Conservation (phyloP, 2,797 vertebrate species). For the Rhinogobio ventralis region DNA sequence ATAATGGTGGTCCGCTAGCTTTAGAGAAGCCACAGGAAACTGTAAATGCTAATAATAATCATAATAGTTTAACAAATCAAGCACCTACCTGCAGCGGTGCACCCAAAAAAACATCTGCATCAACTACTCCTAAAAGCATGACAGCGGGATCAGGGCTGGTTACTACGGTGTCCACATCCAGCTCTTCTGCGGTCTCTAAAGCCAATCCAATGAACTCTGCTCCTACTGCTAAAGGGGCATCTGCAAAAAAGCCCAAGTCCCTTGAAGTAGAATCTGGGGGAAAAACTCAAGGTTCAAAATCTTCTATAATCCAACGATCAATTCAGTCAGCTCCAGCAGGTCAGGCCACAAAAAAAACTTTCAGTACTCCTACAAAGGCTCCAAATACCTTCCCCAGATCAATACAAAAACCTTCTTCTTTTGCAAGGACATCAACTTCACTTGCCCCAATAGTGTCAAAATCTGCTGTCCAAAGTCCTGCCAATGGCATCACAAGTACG, state of each 20-base stretch:
- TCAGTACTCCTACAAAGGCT: conserved; percentile 65
- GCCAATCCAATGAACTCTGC: conserved; percentile 54
- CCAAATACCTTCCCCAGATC: conserved; percentile 76
- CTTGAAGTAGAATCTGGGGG: conserved; percentile 31
- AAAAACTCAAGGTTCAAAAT: conserved; percentile 42
- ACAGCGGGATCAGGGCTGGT: conserved; percentile 42
- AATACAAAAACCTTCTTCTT: conserved; percentile 72
- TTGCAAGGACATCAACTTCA: conserved; percentile 75
- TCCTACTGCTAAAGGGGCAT: conserved; percentile 53
- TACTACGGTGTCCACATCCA: conserved; percentile 66
- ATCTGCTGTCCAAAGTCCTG: conserved; percentile 64
- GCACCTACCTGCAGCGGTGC: conserved; percentile 47
- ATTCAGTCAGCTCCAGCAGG: conserved; percentile 68
- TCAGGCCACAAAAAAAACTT: conserved; percentile 64
- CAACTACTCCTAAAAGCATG: conserved; percentile 62
- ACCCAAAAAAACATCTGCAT: conserved; percentile 55
- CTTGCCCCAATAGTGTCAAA: conserved; percentile 70
- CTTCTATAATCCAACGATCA: conserved; percentile 44
- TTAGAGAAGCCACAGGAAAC: conserved; percentile 64
- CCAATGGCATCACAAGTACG: conserved; percentile 67
- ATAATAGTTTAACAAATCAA: conserved; percentile 69
- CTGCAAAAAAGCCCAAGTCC: conserved; percentile 57
- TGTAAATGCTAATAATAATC: conserved; percentile 46
- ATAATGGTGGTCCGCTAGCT: conserved; percentile 59
- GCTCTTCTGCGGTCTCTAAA: conserved; percentile 62